Evolutionary conservation across 2,797 vertebrate genomes (phyloP), one percentile per base, ranked within the genome.

Genomic region (Pteropus rufus): DNA sequence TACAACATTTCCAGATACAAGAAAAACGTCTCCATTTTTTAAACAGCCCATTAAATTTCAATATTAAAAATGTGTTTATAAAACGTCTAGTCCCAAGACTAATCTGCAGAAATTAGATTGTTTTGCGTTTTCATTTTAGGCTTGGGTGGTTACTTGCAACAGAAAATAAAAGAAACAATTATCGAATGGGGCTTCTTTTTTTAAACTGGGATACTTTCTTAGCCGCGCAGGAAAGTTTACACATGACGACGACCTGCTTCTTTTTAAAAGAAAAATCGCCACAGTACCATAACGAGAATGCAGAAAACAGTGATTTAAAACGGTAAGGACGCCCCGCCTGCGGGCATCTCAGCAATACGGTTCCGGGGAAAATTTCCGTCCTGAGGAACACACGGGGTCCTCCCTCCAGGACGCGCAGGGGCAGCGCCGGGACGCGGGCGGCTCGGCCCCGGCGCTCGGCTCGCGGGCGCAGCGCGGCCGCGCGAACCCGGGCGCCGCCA

Each of bases 1-100:
- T 87, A 75, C 75, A 91, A 54, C 46, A 79, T 91, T 92, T 95
- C n/a, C 69, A 96, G 60, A 80, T 54, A 89, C 58, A 91, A n/a
- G 34, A 85, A 82, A 94, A 94, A 93, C 15, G 34, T 69, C n/a
- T 90, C 67, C n/a, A 58, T 77, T 91, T 96, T 69, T 16, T 18
- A 49, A 91, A 64, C 69, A 89, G 21, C 12, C 36, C 67, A 76
- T 93, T 89, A 93, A 4, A 14, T n/a, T 72, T 62, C 89, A 39
- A 56, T 18, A 84, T 79, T 82, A 85, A 95, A 92, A 86, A 87
- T 11, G 9, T 36, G 46, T 82, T 76, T 58, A 2, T 69, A 54
- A 88, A 90, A 65, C 5, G 11, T 82, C 62, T 77, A 80, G 24
- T 77, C 82, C 34, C 34, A 79, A 84, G 10, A 16, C 31, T 76